Evolutionary conservation across 2,888 invertebrate species (phyloP).

Genomic region (Pegoplata infirma): DNA sequence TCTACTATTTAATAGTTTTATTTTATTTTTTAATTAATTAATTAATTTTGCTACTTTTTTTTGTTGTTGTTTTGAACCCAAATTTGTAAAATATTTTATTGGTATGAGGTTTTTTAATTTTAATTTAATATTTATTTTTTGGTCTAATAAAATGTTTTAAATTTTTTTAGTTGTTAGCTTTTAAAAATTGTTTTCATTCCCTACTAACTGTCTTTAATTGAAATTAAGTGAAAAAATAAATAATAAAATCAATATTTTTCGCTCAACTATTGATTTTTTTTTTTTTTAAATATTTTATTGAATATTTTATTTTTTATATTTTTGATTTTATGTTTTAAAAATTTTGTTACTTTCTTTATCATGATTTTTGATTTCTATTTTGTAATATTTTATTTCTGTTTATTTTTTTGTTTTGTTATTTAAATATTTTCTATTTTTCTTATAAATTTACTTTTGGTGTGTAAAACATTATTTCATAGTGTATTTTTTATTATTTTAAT

Average conservation of each 20-base stretch:
- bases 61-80: slow-evolving; percentile 20
- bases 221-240: too few species aligned
- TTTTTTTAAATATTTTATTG: slow-evolving; percentile 12
- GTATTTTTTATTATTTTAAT: slow-evolving; percentile 15
- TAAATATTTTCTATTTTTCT: slow-evolving; percentile 9
- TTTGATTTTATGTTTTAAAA: slow-evolving; percentile 59
- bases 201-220: slow-evolving; percentile 52
- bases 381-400: too few species aligned
- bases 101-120: slow-evolving; percentile 23
- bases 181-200: slow-evolving; percentile 32
- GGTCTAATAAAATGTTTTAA: slow-evolving; percentile 30
- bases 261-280: slow-evolving; percentile 4
- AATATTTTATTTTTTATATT: slow-evolving; percentile 5
- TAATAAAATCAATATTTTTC: slow-evolving; percentile 3
- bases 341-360: slow-evolving; percentile 39
- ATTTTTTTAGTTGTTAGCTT: slow-evolving; percentile 1
- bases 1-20: slow-evolving; percentile 35
- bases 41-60: slow-evolving; percentile 34
- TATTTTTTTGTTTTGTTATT: slow-evolving; percentile 18
- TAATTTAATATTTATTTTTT: background rate
- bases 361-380: slow-evolving; percentile 18
- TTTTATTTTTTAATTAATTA: slow-evolving; percentile 18
- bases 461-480: slow-evolving; percentile 43
- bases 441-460: slow-evolving; percentile 30
- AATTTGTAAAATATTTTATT: slow-evolving; percentile 24